These are phyloP conservation scores for Ericerus pela DNA, from an alignment of 1,140 invertebrate genomes.

Conservation along the genomic window DNA sequence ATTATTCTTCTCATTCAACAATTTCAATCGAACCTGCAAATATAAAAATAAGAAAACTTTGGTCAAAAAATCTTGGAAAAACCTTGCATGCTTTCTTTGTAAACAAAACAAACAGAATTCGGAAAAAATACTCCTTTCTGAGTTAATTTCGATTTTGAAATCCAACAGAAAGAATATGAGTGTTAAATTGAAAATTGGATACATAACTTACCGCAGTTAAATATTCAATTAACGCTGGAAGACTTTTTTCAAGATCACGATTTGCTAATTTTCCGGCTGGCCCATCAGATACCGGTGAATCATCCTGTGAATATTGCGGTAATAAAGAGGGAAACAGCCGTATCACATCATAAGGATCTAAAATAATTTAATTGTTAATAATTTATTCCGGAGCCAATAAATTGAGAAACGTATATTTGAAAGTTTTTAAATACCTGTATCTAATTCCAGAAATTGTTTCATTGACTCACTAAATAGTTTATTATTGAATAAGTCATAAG, in stretches of 20 bases:
- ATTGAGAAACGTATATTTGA: not conserved
- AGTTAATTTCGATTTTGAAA: slow-evolving; percentile 23
- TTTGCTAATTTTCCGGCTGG: slow-evolving; percentile 48
- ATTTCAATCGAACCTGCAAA: not conserved
- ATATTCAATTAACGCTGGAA: slow-evolving; percentile 80
- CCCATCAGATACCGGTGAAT: slow-evolving; percentile 34
- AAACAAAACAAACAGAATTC: not conserved
- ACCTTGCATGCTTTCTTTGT: too few relatives aligned
- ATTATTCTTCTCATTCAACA: not conserved
- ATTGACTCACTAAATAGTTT: slow-evolving; percentile 79
- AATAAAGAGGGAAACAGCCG: slow-evolving; percentile 80
- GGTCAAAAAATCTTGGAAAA: too few relatives aligned
- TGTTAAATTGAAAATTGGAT: slow-evolving; percentile 19
- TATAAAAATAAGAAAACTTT: too few relatives aligned
- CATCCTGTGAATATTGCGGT: slow-evolving; percentile 43
- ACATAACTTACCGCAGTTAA: slow-evolving; percentile 51
- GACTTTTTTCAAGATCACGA: slow-evolving; percentile 69
- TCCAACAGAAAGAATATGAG: not conserved
- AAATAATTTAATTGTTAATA: slow-evolving; percentile 16
- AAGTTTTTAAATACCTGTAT: slow-evolving; percentile 41
- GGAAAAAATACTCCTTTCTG: slow-evolving; percentile 24
- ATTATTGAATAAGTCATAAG: slow-evolving; percentile 76
- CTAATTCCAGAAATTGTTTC: slow-evolving; percentile 73
- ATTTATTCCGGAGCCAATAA: not conserved
- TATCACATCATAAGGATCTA: slow-evolving; percentile 87